phyloP scores from a whole-genome alignment of 2,113 vertebrate species.

The Heterocephalus glaber region DNA sequence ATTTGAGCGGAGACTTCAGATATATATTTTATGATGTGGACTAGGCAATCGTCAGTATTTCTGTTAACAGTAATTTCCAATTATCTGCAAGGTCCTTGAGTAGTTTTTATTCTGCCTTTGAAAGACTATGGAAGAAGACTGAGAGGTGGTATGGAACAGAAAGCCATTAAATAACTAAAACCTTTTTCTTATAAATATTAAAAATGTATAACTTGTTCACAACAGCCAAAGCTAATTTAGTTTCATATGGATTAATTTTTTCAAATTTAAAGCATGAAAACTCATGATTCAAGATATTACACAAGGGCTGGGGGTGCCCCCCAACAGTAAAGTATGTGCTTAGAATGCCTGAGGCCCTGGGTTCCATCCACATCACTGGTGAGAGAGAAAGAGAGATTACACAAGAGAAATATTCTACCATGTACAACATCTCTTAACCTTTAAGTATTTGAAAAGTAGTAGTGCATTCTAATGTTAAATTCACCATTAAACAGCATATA shows the following conservation, averaged over 20 bases:
- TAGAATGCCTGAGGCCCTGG: not conserved
- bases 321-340: not conserved
- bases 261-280: constrained; percentile 51
- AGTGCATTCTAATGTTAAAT: constrained; percentile 52
- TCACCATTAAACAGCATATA: not conserved
- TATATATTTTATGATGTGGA: not conserved
- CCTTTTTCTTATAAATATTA: constrained; percentile 49
- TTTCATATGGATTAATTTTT: constrained; percentile 53
- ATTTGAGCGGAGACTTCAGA: not conserved
- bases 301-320: not conserved
- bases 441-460: constrained; percentile 23
- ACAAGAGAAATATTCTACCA: constrained; percentile 24
- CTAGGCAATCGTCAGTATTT: not conserved
- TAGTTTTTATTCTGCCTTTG: constrained; percentile 18
- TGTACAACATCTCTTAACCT: constrained; percentile 50
- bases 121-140: not conserved
- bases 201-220: not conserved
- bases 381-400: not conserved
- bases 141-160: constrained; percentile 8
- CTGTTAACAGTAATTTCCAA: constrained; percentile 14
- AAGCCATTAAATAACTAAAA: not conserved
- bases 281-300: constrained; percentile 10
- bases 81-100: not conserved
- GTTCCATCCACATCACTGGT: not conserved
- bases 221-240: constrained; percentile 43